Base-by-base conservation (phyloP, 2,888 invertebrate species). In the Sisyra terminalis region DNA sequence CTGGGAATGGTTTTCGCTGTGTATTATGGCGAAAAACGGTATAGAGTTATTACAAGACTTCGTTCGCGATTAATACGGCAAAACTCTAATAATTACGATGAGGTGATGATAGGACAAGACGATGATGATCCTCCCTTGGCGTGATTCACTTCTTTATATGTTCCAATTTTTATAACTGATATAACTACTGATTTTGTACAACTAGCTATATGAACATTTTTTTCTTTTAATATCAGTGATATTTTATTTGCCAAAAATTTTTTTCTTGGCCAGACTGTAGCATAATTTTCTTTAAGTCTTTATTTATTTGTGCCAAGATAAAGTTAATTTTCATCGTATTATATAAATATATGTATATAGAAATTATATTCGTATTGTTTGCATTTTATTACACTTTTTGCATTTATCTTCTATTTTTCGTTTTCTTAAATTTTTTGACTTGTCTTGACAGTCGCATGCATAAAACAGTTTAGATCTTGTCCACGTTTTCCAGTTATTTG, bases 91-190 rank as follows among this genome's bases (percentile, higher is more conserved):
- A 60, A 54, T 47, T 63, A 62, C 47, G 62, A 63, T 50, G 63
- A 63, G 49, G 61, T 63, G 45, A 63, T 63, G 61, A 62, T 63
- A 47, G 63, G 63, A 5, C 57, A 58, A 46, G 61, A 62, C 49
- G 60, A 55, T 42, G 58, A 59, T 46, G 47, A 47, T 40, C 58
- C 59, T 16, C 60, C 60, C 17, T 48, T 60, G 35, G 42, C 47
- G 13, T 43, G 35, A 43, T 35, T 34, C 9, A 15, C 37, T 42
- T 16, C 3, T 18, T 6, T 17, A 17, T 15, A 37, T 13, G 32
- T 9, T 32, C n/a, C 5, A 6, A n/a, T 13, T 6, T n/a, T 32
- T 32, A n/a, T 3, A 37, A 3, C 16, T 37, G 16, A 16, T 8
- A 36, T 36, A 36, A 11, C 2, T 18, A 10, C 18, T 18, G 11